Evolutionary conservation across 2,888 invertebrate genomes (phyloP), one percentile per base, ranked within the genome.

Genomic region (Aporophyla lueneburgensis): DNA sequence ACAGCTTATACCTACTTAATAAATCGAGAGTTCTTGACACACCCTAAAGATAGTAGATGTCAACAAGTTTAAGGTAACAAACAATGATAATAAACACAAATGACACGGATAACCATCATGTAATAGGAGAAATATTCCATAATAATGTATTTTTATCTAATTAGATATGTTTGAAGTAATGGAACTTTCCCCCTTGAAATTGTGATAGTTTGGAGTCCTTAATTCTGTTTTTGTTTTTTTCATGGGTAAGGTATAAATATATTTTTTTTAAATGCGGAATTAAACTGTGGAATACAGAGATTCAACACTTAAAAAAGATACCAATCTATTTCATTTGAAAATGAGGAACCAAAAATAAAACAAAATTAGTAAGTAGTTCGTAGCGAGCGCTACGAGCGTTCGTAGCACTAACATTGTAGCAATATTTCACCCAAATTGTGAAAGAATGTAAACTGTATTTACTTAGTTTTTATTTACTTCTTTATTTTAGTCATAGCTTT

Each of bases 11-110:
- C 73, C 67, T 80, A 33, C 76, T 82, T 76, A 77, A 77, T 85
- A 79, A 77, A 78, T 59, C 73, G 59, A 69, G 63, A 80, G 71
- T 78, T 81, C 79, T 85, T 83, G 85, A 87, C 87, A 89, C 87
- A 84, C 89, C 89, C 90, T 78, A 81, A 79, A 76, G 89, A 91
- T 91, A 90, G 75, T 80, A 66, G 76, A 71, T 86, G 88, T 91
- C 87, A 91, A 89, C 87, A 89, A 88, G 86, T 89, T 89, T 89
- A 89, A 88, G 89, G 88, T 86, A 84, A 85, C 84, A 85, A 86
- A 83, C 70, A 87, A 83, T 75, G 87, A 89, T 88, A 82, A 80
- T 83, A 49, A 72, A 61, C 80, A 87, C 69, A 78, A 83, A 71
- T 76, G 59, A 63, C 33, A 33, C 46, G 73, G 72, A 70, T 72